Evolutionary conservation across 2,797 vertebrate species (phyloP).

Genomic region (Halcyon badia): DNA sequence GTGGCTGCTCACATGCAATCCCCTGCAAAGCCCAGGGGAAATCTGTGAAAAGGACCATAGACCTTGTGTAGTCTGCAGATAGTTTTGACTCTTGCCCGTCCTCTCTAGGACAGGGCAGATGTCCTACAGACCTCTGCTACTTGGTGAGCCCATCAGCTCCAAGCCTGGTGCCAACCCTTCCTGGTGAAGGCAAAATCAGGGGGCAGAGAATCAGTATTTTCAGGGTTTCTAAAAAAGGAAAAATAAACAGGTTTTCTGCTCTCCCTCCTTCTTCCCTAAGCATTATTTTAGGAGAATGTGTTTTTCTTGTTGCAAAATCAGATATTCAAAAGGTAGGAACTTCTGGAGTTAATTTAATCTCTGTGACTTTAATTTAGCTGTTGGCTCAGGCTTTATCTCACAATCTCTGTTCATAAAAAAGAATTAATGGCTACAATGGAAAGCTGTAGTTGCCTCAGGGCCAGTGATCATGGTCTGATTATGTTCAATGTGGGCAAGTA

Average conservation of each 20-base stretch:
- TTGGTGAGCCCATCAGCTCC: neutral
- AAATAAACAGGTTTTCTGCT: neutral
- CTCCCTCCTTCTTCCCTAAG: neutral
- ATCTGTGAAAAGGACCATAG: neutral
- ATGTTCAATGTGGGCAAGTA: neutral
- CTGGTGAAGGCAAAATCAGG: neutral
- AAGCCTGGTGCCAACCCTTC: neutral
- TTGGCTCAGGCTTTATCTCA: neutral
- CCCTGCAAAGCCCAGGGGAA: neutral
- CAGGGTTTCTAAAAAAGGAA: neutral
- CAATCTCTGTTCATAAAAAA: neutral
- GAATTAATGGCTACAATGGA: neutral
- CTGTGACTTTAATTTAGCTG: neutral
- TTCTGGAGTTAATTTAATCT: neutral
- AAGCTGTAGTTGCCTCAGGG: neutral
- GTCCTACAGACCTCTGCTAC: neutral
- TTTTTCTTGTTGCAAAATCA: neutral
- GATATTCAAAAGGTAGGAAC: neutral
- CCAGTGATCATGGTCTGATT: neutral
- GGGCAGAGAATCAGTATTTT: neutral
- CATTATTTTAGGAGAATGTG: neutral
- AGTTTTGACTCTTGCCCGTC: neutral
- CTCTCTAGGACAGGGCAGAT: accelerated
- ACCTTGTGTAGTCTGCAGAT: no score
- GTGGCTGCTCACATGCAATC: accelerated